Conservation (phyloP, 2,113 vertebrate species). For the Fregata magnificens region DNA sequence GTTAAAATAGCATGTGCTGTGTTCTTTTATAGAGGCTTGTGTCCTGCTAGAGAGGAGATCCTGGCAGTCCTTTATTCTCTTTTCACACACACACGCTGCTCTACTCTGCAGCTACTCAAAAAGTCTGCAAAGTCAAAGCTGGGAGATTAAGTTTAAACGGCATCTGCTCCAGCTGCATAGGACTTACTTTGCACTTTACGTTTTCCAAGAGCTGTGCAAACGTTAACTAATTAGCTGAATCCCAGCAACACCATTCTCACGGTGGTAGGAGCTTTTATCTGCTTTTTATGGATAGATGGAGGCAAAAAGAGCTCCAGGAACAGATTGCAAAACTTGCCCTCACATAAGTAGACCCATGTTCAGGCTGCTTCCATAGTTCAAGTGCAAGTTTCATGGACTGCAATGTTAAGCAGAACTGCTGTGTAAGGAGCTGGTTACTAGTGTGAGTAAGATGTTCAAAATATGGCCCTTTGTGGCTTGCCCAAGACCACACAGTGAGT, state of each 20-base stretch:
- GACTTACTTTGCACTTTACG: background rate
- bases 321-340: background rate
- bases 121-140: background rate
- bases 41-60: background rate
- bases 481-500: background rate
- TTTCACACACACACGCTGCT: background rate
- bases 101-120: background rate
- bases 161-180: background rate
- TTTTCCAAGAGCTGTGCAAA: background rate
- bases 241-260: background rate
- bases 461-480: background rate
- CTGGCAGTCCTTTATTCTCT: background rate
- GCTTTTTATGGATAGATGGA: background rate
- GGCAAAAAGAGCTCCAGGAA: background rate
- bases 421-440: constrained; percentile 4
- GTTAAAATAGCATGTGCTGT: background rate
- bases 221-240: constrained; percentile 12
- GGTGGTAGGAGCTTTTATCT: background rate
- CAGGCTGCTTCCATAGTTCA: background rate
- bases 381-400: background rate
- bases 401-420: constrained; percentile 6
- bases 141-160: background rate
- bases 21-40: background rate
- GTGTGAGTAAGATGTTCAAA: constrained; percentile 32
- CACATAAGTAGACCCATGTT: background rate